Percentiles rank a stretch among this genome's conserved stretches.
Conservation (phyloP, 2,888 invertebrate species). For the Microchrysa polita region DNA sequence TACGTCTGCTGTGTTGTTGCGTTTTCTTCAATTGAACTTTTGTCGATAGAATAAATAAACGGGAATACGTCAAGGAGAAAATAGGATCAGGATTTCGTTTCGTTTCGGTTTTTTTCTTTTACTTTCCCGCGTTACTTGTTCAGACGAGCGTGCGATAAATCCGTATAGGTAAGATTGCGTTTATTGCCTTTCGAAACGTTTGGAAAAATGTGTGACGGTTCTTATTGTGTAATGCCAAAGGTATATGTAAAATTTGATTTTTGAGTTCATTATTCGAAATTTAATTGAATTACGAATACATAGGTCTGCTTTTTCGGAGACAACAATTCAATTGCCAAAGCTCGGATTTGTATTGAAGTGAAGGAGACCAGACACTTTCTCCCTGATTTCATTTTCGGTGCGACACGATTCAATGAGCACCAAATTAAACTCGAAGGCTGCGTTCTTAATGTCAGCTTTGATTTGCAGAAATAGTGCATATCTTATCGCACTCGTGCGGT, state of each 20-base stretch:
- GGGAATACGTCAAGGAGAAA: not conserved
- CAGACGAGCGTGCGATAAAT: constrained; percentile 22
- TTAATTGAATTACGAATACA: constrained; percentile 22
- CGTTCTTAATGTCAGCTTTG: too few species aligned
- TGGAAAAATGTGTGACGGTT: not conserved
- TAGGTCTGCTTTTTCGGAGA: too few species aligned
- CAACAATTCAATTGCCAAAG: too few species aligned
- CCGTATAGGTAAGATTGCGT: not conserved
- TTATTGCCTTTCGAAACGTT: constrained; percentile 26
- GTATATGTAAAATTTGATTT: constrained; percentile 26
- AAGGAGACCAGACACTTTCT: too few species aligned
- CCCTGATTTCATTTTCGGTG: too few species aligned
- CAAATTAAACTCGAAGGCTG: too few species aligned
- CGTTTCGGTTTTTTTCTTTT: too few species aligned
- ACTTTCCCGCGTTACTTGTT: not conserved
- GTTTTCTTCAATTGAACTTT: constrained; percentile 24
- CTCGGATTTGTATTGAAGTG: too few species aligned
- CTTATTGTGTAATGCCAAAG: constrained; percentile 10
- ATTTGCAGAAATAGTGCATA: too few species aligned
- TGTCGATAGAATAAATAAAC: not conserved
- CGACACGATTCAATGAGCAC: too few species aligned
- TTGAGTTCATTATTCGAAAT: constrained; percentile 15
- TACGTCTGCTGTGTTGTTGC: constrained; percentile 12
- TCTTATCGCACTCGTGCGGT: too few species aligned
- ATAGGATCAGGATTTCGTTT: not conserved